Evolutionary conservation across 1,140 invertebrate genomes (phyloP).

Genomic region (Coelopa frigida): DNA sequence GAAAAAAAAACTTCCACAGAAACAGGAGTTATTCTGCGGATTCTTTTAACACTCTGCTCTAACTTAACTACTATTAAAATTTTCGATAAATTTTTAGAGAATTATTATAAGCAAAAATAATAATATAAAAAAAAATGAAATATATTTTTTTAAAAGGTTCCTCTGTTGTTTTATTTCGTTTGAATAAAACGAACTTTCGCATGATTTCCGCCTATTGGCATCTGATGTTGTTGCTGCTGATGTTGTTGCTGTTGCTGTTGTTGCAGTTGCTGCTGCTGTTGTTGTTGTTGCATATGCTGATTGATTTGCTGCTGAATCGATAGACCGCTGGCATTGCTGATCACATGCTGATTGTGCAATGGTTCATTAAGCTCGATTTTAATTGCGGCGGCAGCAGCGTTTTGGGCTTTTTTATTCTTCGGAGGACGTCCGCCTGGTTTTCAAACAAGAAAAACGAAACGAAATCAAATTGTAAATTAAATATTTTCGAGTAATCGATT

Average conservation of each 20-base stretch:
- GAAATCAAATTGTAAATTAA: not conserved
- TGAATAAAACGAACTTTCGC: slow-evolving; percentile 41
- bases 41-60: too few relatives aligned
- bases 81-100: too few relatives aligned
- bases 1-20: too few relatives aligned
- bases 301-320: slow-evolving; percentile 42
- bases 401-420: slow-evolving; percentile 35
- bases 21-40: too few relatives aligned
- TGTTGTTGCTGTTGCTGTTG: slow-evolving; percentile 20
- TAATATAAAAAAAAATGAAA: too few relatives aligned
- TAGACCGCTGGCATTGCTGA: slow-evolving; percentile 38
- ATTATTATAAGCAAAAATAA: too few relatives aligned
- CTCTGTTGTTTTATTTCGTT: slow-evolving; percentile 28
- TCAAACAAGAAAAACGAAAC: not conserved
- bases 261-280: slow-evolving; percentile 17
- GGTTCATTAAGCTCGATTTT: slow-evolving; percentile 42
- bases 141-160: too few relatives aligned
- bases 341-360: slow-evolving; percentile 38
- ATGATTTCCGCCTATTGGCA: slow-evolving; percentile 23
- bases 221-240: slow-evolving; percentile 23
- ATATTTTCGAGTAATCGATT: too few relatives aligned
- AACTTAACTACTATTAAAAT: too few relatives aligned
- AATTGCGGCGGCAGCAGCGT: slow-evolving; percentile 19
- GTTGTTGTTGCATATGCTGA: slow-evolving; percentile 38
- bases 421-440: slow-evolving; percentile 34